phyloP scores from a whole-genome alignment of 2,888 invertebrate species.

The Cantharis nigra region DNA sequence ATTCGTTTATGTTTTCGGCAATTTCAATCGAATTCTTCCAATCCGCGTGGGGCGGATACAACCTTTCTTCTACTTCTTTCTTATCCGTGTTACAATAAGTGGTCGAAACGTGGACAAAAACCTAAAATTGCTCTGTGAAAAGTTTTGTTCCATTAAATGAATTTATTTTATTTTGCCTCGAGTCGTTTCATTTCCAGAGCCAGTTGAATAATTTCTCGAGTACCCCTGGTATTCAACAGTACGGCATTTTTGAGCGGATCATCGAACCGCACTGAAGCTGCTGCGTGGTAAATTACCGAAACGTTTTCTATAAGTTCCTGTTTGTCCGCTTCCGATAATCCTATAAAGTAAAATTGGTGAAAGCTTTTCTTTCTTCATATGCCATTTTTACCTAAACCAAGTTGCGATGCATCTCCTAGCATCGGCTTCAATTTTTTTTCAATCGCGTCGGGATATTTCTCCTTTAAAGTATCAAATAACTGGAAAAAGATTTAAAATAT shows the following conservation, averaged over 20 bases:
- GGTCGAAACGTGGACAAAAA: conserved; percentile 82
- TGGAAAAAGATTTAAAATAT: conserved; percentile 44
- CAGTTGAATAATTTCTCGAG: conserved; percentile 66
- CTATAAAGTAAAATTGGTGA: conserved; percentile 46
- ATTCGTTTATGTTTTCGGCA: conserved; percentile 65
- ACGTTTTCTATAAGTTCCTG: conserved; percentile 63
- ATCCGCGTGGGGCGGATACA: conserved; percentile 72
- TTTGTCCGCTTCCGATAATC: conserved; percentile 59
- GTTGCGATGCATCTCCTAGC: conserved; percentile 63
- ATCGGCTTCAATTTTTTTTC: conserved; percentile 69
- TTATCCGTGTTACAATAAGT: conserved; percentile 84
- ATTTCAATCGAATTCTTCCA: conserved; percentile 71
- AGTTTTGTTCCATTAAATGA: conserved; percentile 46
- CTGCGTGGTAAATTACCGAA: conserved; percentile 74
- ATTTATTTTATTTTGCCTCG: conserved; percentile 53
- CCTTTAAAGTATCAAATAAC: conserved; percentile 66
- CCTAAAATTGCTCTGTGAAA: conserved; percentile 51
- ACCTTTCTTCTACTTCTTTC: conserved; percentile 72
- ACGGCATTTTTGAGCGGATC: conserved; percentile 72
- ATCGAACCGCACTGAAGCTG: conserved; percentile 84
- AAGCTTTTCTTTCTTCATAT: no score
- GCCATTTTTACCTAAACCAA: conserved; percentile 59
- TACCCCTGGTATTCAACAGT: conserved; percentile 67
- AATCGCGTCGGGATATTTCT: conserved; percentile 60
- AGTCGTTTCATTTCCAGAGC: conserved; percentile 61